Evolutionary conservation across 2,888 invertebrate species (phyloP), one percentile per base, ranked within the genome.

Genomic region (Yponomeuta evonymella): DNA sequence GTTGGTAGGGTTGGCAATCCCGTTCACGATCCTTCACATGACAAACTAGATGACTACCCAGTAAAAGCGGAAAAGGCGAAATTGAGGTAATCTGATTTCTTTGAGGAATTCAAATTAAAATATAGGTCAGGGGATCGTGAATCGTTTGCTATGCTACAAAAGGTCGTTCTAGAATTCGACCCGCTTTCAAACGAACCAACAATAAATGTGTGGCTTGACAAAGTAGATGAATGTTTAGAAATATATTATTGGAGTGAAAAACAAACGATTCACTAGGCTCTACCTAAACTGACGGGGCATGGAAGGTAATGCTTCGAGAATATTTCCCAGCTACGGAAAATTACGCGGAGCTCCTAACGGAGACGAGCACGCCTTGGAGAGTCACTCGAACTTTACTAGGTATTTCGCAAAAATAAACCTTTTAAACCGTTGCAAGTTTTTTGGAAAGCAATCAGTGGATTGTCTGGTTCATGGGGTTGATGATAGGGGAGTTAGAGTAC

Each of bases 401-500:
- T 73, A 58, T 72, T 73, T 1, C n/a, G n/a, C n/a, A n/a, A 76
- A 77, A 71, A 71, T 76, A 51, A 76, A 75, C 64, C 71, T 76
- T 48, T 65, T 75, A n/a, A 76, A 76, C 70, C 70, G 75, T 9
- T 77, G 75, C 69, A 73, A 73, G 29, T 75, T 76, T 9, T 64
- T 68, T 8, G 75, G 74, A 51, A 73, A 73, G 71, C 71, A 72
- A 33, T 75, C 75, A 8, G 76, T 78, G 15, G 76, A 77, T 69
- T 77, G 76, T 70, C 58, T 78, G 29, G 33, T 77, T 11, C 71
- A 73, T 62, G 76, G 76, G 1, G 71, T 78, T 15, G 76, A 78
- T 1, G 76, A 78, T 73, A 72, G 75, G 11, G 71, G 72, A 0
- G 72, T 77, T 11, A 67, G 73, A n/a, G 69, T 75, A 72, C n/a